These are phyloP conservation scores for Megaceryle torquata DNA, from an alignment of 2,113 vertebrate species.

Conservation along the genomic window DNA sequence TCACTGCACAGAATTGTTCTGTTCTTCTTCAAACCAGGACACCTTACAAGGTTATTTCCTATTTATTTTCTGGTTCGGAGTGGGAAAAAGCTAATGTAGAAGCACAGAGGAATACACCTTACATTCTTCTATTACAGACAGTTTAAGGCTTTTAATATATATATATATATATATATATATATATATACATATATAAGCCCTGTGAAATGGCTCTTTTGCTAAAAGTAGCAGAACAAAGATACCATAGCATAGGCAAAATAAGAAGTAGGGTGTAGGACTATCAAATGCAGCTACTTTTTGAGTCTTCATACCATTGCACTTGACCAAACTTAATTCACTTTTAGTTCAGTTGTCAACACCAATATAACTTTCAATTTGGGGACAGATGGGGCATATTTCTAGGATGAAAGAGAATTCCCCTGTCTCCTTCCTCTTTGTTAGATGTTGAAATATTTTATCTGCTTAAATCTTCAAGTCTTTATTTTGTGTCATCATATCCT, in stretches of 20 bases:
- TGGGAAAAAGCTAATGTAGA: neutral
- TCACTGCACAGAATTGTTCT: too few relatives aligned
- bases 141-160: neutral
- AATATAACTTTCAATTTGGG: neutral
- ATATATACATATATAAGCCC: too few relatives aligned
- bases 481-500: neutral
- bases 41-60: neutral
- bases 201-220: neutral
- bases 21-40: too few relatives aligned
- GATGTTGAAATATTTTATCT: neutral
- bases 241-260: neutral
- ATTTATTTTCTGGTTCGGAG: neutral
- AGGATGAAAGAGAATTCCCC: neutral
- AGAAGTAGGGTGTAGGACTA: neutral
- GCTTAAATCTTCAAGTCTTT: neutral
- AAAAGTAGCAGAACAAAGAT: neutral
- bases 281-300: neutral
- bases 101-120: neutral
- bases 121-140: neutral
- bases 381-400: neutral
- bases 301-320: neutral
- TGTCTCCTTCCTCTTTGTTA: accelerated
- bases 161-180: too few relatives aligned
- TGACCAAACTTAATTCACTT: neutral
- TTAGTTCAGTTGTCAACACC: neutral